Percentiles rank a stretch among this genome's conserved stretches.
Evolutionary conservation across 2,113 vertebrate species (phyloP).

Genomic region (Myotis yumanensis): DNA sequence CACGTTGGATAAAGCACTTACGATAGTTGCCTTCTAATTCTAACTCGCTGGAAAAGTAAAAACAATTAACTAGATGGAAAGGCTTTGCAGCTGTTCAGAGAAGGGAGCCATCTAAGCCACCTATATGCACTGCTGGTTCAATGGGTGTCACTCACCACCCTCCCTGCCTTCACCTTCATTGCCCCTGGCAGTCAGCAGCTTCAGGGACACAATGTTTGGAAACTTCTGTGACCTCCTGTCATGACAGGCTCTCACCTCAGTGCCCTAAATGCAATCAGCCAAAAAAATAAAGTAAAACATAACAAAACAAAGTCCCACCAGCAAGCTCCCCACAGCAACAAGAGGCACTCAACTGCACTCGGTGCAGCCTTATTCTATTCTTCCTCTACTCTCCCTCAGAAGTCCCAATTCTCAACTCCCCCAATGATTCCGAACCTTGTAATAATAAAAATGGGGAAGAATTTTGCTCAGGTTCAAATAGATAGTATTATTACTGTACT

Average conservation of each 20-base stretch:
- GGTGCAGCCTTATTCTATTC: background rate
- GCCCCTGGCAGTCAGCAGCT: conserved; percentile 46
- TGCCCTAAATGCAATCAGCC: background rate
- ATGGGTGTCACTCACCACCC: conserved; percentile 45
- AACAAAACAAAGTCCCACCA: background rate
- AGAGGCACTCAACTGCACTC: background rate
- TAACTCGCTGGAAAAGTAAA: conserved; percentile 24
- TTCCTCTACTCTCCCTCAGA: background rate
- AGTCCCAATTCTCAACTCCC: background rate
- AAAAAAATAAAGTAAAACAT: background rate
- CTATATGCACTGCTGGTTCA: conserved; percentile 39
- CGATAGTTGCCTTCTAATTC: conserved; percentile 36
- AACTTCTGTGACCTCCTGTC: background rate
- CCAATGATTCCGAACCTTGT: conserved; percentile 4
- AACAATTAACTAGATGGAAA: conserved; percentile 56
- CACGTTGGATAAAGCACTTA: background rate
- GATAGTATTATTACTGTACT: conserved; percentile 24
- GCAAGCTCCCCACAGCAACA: background rate
- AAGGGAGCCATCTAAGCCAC: conserved; percentile 46
- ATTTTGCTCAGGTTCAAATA: conserved; percentile 36
- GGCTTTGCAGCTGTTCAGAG: conserved; percentile 45
- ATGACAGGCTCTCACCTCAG: background rate
- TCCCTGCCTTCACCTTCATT: conserved; percentile 27
- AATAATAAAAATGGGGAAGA: conserved; percentile 9
- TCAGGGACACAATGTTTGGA: background rate